Conservation (phyloP, 2,113 vertebrate genomes). For the Vireo altiloquus region DNA sequence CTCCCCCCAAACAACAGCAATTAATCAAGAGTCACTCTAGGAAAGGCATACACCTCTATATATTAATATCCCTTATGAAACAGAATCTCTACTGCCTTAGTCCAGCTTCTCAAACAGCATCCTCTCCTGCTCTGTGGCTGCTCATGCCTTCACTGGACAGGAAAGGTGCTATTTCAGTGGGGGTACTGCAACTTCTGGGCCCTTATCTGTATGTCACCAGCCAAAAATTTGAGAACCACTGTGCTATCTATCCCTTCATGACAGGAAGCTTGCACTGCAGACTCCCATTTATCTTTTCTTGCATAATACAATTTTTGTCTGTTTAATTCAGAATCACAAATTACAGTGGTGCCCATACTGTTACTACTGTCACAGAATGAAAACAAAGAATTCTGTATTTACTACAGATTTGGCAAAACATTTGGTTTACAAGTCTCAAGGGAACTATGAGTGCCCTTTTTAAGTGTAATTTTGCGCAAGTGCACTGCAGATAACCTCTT, state of each 20-base stretch:
- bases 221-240: not conserved
- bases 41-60: not conserved
- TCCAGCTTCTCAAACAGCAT: not conserved
- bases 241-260: not conserved
- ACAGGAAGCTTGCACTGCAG: not conserved
- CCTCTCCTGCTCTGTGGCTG: not conserved
- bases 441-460: not conserved
- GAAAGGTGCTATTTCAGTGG: not conserved
- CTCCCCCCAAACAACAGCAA: not conserved
- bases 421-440: not conserved
- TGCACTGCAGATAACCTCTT: constrained; percentile 55
- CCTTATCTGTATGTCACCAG: not conserved
- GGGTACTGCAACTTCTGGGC: not conserved
- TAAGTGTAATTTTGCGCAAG: constrained; percentile 32
- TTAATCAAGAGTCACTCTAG: not conserved
- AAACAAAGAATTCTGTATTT: not conserved
- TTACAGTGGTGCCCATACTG: not conserved
- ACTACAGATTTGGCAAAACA: not conserved
- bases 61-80: not conserved
- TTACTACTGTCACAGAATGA: not conserved
- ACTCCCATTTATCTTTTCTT: not conserved
- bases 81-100: not conserved
- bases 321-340: not conserved
- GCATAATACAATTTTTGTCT: not conserved
- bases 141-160: not conserved